Base-by-base conservation (phyloP, 1,140 invertebrate genomes). In the Coenobita brevimanus region DNA sequence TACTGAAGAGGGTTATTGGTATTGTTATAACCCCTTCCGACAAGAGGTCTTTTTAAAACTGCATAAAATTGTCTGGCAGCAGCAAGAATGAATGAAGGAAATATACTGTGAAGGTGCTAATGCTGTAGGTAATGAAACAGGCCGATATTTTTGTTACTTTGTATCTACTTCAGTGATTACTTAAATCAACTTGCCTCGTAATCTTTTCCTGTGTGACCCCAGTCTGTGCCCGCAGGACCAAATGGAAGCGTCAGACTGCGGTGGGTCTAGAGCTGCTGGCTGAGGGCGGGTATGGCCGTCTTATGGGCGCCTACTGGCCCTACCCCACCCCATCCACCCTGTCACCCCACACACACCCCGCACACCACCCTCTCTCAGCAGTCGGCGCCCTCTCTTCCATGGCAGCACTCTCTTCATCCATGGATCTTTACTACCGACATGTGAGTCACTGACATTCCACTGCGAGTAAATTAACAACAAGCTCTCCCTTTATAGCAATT, bases 301-400 rank as follows among this genome's bases (percentile, higher is more conserved):
- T 87, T 21, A 79, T 87, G 46, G 75, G 84, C 17, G 60, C 73
- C 0, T 87, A 87, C 46, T 87, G 84, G 84, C 84, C 84, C 24
- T 87, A 87, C 46, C 43, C 84, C 2, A 71, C 76, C n/a, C 75
- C 84, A 15, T 30, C 84, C 15, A 46, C 57, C 1, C 60, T 87
- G 0, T 24, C 84, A 24, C 33, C 84, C 4, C 75, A 75, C n/a
- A 15, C 75, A 24, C 84, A 87, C 30, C 83, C 83, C 41, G 38
- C 69, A 50, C 46, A 50, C 33, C 33, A 75, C 60, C 84, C 79
- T 21, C 84, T 87, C 41, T 87, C 84, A 3, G 84, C 84, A n/a
- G 84, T 87, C 36, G 84, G 84, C 41, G 84, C 84, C 17, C 60
- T 87, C 33, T 87, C 84, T 17, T 87, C 84, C 17, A 87, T 87